Evolutionary conservation across 2,888 invertebrate species (phyloP).

Genomic region (Sclerodermus sp.): DNA sequence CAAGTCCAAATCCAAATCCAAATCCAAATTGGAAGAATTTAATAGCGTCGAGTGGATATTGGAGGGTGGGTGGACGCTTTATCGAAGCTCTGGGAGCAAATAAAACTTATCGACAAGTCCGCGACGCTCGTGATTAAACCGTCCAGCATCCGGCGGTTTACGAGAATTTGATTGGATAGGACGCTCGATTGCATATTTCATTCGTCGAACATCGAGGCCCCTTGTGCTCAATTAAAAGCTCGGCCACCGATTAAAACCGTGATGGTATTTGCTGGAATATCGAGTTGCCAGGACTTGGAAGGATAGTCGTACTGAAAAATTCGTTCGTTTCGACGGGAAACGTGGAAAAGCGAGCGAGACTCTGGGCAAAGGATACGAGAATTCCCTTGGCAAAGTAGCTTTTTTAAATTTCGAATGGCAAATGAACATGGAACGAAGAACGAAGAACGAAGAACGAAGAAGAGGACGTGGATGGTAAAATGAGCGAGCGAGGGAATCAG

Average conservation of each 20-base stretch:
- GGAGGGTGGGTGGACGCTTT: too few relatives aligned
- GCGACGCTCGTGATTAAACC: slow-evolving; percentile 12
- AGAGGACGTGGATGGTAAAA: too few relatives aligned
- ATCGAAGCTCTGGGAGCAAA: slow-evolving; percentile 13
- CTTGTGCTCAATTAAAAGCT: slow-evolving; percentile 25
- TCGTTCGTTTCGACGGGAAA: slow-evolving; percentile 8
- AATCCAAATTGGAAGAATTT: slow-evolving; percentile 1
- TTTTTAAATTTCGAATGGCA: too few relatives aligned
- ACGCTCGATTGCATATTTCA: slow-evolving; percentile 30
- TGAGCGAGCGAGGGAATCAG: too few relatives aligned
- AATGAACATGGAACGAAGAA: too few relatives aligned
- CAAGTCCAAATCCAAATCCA: neutral
- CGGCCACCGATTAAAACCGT: slow-evolving; percentile 16
- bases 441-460: slow-evolving; percentile 11
- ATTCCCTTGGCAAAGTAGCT: too few relatives aligned
- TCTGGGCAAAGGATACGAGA: too few relatives aligned
- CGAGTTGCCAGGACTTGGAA: slow-evolving; percentile 20
- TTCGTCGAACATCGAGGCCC: slow-evolving; percentile 29
- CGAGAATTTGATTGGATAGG: slow-evolving; percentile 29
- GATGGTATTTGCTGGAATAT: slow-evolving; percentile 21
- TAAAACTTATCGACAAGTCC: slow-evolving; percentile 30
- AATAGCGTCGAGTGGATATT: too few relatives aligned
- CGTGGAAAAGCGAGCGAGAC: too few relatives aligned
- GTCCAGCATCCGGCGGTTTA: slow-evolving; percentile 19
- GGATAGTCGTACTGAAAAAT: too few relatives aligned